Evolutionary conservation across 2,888 invertebrate genomes (phyloP).

Genomic region (Tiliacea citrago): DNA sequence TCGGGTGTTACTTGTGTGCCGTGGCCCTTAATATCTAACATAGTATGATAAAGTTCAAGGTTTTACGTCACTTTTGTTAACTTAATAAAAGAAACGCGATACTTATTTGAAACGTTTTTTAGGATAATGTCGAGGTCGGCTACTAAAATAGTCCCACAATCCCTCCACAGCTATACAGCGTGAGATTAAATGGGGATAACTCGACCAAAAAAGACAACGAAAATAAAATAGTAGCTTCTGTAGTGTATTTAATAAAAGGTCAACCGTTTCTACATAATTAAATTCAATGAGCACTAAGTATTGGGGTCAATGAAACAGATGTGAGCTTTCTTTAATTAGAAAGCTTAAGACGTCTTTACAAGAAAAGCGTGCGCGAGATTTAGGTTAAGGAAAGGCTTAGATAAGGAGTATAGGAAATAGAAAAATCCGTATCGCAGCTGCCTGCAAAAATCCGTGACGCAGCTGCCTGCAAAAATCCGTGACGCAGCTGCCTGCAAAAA

Average conservation of each 20-base stretch:
- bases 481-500: constrained; percentile 19
- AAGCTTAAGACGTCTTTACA: constrained; percentile 4
- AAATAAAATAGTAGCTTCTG: neutral
- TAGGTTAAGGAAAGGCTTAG: neutral
- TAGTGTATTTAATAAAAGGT: neutral
- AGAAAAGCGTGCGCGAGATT: constrained; percentile 3
- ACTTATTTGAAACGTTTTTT: constrained; percentile 17
- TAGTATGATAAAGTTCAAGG: constrained; percentile 43
- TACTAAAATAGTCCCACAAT: neutral
- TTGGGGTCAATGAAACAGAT: neutral
- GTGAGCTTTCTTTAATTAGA: constrained; percentile 9
- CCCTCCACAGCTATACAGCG: neutral
- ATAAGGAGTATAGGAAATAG: constrained; percentile 14
- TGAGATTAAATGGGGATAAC: neutral
- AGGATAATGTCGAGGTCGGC: neutral
- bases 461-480: constrained; percentile 11
- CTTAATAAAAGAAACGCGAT: neutral
- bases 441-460: constrained; percentile 7
- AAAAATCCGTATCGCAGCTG: constrained; percentile 17
- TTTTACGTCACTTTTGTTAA: constrained; percentile 23
- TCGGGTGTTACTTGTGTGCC: constrained; percentile 20
- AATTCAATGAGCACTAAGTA: neutral
- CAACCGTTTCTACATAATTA: neutral
- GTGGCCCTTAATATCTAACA: constrained; percentile 16
- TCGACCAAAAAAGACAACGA: neutral